Evolutionary conservation across 2,888 invertebrate genomes (phyloP).

Genomic region (Orthosia gothica): DNA sequence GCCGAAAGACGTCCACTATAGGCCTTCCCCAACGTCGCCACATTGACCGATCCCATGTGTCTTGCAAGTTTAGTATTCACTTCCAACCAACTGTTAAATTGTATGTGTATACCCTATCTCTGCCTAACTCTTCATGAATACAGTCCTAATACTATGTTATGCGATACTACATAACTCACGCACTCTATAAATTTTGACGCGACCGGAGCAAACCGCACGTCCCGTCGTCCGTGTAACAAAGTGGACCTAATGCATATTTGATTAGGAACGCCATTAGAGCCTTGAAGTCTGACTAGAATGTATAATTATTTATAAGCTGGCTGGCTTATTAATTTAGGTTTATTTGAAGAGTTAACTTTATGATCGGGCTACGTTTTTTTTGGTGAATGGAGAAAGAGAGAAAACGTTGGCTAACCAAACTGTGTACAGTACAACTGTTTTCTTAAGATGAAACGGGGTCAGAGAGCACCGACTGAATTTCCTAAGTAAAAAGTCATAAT

Average conservation of each 20-base stretch:
- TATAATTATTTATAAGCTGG: constrained; percentile 22
- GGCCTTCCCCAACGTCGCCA: too few species aligned
- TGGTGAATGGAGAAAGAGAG: neutral
- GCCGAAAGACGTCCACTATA: too few species aligned
- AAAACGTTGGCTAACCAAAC: neutral
- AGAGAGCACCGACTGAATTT: too few species aligned
- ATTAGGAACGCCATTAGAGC: constrained; percentile 35
- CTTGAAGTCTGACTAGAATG: constrained; percentile 3
- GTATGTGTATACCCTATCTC: too few species aligned
- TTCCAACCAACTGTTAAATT: too few species aligned
- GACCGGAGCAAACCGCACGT: constrained; percentile 35
- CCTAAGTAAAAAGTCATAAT: too few species aligned
- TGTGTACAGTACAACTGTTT: too few species aligned
- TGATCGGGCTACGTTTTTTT: neutral
- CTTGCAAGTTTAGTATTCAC: too few species aligned
- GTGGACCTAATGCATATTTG: constrained; percentile 52
- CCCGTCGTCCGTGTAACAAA: constrained; percentile 14
- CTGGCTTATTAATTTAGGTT: constrained; percentile 4
- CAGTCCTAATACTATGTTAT: neutral
- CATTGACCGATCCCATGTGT: too few species aligned
- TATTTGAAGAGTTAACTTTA: neutral
- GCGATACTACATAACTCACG: constrained; percentile 11
- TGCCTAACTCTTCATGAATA: neutral
- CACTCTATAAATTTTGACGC: constrained; percentile 35
- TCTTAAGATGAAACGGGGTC: too few species aligned